These are phyloP conservation scores for Hypotaenidia philippensis DNA, from an alignment of 2,797 vertebrate genomes.

Conservation along the genomic window DNA sequence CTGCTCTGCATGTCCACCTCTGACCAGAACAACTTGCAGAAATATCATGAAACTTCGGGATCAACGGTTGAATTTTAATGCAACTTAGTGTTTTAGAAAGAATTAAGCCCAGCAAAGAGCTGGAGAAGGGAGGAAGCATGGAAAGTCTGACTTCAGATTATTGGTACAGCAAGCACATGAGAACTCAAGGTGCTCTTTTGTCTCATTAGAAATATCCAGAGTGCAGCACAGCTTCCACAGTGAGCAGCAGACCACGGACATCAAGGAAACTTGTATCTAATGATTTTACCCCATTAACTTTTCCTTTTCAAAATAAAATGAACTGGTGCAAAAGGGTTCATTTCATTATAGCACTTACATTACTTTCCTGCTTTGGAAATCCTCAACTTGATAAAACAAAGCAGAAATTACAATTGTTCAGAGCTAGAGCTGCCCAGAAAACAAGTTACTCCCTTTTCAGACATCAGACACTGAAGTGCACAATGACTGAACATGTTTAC, in stretches of 20 bases:
- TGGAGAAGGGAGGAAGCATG: not conserved
- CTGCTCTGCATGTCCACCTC: not conserved
- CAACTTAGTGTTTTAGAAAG: not conserved
- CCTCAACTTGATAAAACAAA: not conserved
- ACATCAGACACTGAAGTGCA: not conserved
- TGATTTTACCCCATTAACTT: fast-evolving
- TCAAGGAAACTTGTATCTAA: not conserved
- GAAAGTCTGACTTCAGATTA: not conserved
- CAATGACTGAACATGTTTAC: not conserved
- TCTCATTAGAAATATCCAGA: no score
- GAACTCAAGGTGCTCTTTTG: not conserved
- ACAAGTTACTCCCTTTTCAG: not conserved
- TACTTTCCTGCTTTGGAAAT: not conserved
- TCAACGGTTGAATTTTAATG: not conserved
- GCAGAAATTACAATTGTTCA: not conserved
- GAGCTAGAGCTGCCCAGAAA: not conserved
- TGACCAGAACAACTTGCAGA: not conserved
- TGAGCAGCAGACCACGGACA: not conserved
- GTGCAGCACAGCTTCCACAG: not conserved
- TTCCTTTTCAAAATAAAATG: not conserved
- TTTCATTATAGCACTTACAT: not conserved
- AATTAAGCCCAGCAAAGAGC: not conserved
- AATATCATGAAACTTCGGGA: not conserved
- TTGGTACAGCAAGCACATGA: not conserved
- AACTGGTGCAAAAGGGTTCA: not conserved